phyloP scores from a whole-genome alignment of 2,888 invertebrate genomes.

The Deilephila elpenor region DNA sequence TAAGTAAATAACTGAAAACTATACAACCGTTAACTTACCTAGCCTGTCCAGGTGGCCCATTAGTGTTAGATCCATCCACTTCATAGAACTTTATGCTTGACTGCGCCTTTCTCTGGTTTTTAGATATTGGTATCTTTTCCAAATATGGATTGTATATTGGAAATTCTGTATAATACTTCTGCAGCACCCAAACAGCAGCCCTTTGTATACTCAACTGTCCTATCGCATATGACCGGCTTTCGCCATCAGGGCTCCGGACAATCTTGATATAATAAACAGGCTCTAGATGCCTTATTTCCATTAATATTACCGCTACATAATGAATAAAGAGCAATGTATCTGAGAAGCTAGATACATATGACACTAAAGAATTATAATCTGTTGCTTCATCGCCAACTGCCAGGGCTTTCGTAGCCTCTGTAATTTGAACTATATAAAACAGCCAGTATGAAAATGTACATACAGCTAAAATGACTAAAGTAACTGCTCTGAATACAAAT shows the following conservation, averaged over 20 bases:
- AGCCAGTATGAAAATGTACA: conserved; percentile 99
- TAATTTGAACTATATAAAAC: conserved; percentile 97
- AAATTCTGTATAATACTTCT: conserved; percentile 98
- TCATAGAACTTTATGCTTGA: conserved; percentile 98
- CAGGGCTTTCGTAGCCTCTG: conserved; percentile 91
- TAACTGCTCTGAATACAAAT: conserved; percentile 94
- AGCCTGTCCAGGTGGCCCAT: conserved; percentile 89
- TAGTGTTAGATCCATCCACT: conserved; percentile 92
- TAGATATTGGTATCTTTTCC: conserved; percentile 94
- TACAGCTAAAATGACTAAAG: conserved; percentile 94
- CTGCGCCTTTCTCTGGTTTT: conserved; percentile 90
- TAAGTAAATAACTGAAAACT: background rate
- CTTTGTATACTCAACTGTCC: conserved; percentile 97
- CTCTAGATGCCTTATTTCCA: conserved; percentile 96
- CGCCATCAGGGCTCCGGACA: conserved; percentile 98
- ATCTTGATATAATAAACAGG: conserved; percentile 95
- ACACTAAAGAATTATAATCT: conserved; percentile 94
- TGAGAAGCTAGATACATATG: conserved; percentile 95
- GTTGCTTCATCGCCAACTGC: conserved; percentile 91
- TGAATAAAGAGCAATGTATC: conserved; percentile 98
- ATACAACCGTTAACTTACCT: conserved; percentile 58
- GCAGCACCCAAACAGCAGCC: conserved; percentile 97
- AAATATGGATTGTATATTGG: conserved; percentile 98
- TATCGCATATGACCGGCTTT: conserved; percentile 93
- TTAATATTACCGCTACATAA: conserved; percentile 95